These are phyloP conservation scores for Nephotettix cincticeps DNA, from an alignment of 1,140 invertebrate genomes.

Conservation along the genomic window DNA sequence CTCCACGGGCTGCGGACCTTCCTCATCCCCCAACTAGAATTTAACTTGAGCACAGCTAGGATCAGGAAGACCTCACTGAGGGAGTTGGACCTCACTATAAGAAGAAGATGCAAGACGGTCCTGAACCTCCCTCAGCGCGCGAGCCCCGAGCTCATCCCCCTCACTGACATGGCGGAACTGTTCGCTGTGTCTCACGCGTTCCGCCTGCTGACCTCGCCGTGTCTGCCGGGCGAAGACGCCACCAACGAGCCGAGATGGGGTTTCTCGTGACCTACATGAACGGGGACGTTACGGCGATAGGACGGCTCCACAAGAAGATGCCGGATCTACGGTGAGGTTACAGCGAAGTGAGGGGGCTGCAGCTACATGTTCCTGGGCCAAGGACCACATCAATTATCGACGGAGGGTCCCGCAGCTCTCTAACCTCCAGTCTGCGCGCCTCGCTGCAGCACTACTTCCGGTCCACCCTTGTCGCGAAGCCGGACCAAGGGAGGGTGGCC, in stretches of 20 bases:
- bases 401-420: not conserved
- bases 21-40: not conserved
- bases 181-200: not conserved
- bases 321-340: too few species aligned
- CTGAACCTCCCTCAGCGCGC: too few species aligned
- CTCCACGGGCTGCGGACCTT: constrained; percentile 5
- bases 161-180: not conserved
- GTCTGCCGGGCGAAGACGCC: not conserved
- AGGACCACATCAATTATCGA: too few species aligned
- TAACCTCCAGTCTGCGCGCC: too few species aligned
- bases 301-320: too few species aligned
- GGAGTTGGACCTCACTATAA: not conserved
- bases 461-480: not conserved
- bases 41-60: not conserved
- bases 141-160: not conserved
- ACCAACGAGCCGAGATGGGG: not conserved
- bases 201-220: not conserved
- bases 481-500: constrained; percentile 28
- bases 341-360: too few species aligned
- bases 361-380: too few species aligned
- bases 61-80: not conserved
- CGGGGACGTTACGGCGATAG: not conserved
- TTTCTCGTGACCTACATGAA: not conserved
- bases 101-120: not conserved
- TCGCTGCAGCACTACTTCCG: too few species aligned